phyloP scores from a whole-genome alignment of 2,797 vertebrate genomes.

The Limnodromus scolopaceus region DNA sequence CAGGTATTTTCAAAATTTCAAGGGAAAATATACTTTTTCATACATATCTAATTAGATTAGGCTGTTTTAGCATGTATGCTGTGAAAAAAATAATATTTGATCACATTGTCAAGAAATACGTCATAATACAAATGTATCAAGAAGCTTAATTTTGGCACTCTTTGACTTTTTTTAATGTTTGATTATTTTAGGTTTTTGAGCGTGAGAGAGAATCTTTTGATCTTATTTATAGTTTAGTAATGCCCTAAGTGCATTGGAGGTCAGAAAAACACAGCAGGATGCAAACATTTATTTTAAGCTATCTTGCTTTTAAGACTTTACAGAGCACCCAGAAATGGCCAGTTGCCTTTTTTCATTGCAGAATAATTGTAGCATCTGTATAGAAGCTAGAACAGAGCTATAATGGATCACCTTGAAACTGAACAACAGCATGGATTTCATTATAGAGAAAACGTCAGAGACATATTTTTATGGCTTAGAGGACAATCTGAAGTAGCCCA shows the following conservation, averaged over 20 bases:
- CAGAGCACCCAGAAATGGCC: background rate
- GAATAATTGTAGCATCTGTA: background rate
- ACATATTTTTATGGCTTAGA: slow-evolving; percentile 78
- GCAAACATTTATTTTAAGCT: slow-evolving; percentile 13
- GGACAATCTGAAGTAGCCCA: slow-evolving; percentile 77
- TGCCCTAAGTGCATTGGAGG: background rate
- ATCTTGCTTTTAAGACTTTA: background rate
- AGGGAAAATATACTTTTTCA: background rate
- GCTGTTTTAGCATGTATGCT: background rate
- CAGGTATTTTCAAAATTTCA: background rate
- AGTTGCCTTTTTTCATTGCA: background rate
- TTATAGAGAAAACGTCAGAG: slow-evolving; percentile 27
- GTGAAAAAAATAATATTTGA: background rate
- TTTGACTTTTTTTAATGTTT: background rate
- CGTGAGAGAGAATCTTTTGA: background rate
- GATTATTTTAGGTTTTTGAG: background rate
- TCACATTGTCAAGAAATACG: background rate
- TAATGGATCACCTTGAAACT: background rate
- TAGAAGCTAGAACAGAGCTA: background rate
- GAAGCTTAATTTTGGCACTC: background rate
- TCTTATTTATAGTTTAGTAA: background rate
- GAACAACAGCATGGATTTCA: slow-evolving; percentile 46
- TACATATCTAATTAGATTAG: background rate
- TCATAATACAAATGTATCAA: background rate
- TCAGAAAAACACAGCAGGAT: background rate